These are phyloP conservation scores for Crotalus tigris DNA, from an alignment of 2,113 vertebrate genomes.

Conservation along the genomic window DNA sequence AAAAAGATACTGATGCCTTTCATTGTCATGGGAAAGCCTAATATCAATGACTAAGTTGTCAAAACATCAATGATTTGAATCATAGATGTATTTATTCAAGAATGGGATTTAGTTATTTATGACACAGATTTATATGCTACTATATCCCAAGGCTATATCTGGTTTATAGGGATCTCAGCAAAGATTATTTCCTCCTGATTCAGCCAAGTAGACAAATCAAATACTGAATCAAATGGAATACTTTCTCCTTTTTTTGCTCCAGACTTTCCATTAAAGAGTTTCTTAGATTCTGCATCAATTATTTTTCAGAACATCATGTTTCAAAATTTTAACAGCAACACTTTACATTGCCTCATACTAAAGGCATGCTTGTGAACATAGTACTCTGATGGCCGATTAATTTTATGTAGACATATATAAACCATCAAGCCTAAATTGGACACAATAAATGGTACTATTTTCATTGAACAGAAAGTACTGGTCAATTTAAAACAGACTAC, in stretches of 20 bases:
- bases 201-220: not conserved
- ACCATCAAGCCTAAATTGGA: not conserved
- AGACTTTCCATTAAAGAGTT: not conserved
- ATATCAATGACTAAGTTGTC: not conserved
- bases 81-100: not conserved
- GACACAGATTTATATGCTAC: not conserved
- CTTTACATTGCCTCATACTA: not conserved
- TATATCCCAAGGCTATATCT: not conserved
- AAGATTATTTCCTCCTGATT: not conserved
- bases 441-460: not conserved
- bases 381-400: not conserved
- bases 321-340: not conserved
- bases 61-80: not conserved
- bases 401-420: not conserved
- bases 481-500: not conserved
- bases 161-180: not conserved
- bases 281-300: not conserved
- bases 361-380: not conserved
- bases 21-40: not conserved
- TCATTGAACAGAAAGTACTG: not conserved
- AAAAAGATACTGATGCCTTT: not conserved
- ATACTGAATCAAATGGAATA: not conserved
- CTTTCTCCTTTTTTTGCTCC: not conserved
- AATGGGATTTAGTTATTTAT: not conserved
- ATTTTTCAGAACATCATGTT: not conserved